phyloP scores from a whole-genome alignment of 64 coral and sea anemone genomes.

The Actinia equina region DNA sequence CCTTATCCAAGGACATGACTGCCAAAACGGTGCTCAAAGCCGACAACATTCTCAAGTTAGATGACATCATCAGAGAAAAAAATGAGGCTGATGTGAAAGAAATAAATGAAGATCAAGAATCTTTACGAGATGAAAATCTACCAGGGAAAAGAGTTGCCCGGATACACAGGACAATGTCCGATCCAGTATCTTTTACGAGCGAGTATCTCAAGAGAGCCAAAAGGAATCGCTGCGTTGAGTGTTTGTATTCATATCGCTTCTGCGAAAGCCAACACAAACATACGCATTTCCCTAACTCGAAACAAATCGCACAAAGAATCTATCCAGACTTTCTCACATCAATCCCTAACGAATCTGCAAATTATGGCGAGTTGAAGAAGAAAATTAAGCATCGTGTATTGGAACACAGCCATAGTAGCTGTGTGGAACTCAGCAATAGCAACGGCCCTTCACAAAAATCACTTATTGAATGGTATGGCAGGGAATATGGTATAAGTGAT shows the following conservation, averaged over 20 bases:
- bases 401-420: not conserved
- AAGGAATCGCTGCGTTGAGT: not conserved
- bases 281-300: not conserved
- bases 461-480: constrained; percentile 4
- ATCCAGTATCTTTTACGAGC: not conserved
- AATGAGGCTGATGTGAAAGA: not conserved
- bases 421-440: not conserved
- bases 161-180: not conserved
- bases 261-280: not conserved
- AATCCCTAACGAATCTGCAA: not conserved
- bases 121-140: not conserved
- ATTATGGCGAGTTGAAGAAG: not conserved
- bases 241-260: not conserved
- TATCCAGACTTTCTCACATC: constrained; percentile 11
- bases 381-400: constrained; percentile 4
- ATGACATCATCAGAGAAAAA: constrained; percentile 1
- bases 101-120: not conserved
- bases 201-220: not conserved
- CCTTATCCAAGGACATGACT: not conserved
- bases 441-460: not conserved
- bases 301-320: constrained; percentile 4
- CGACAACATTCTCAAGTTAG: not conserved
- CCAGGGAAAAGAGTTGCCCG: not conserved
- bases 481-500: constrained; percentile 15
- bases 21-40: not conserved